Base-by-base conservation (phyloP, 2,113 vertebrate genomes). In the Canis aureus region DNA sequence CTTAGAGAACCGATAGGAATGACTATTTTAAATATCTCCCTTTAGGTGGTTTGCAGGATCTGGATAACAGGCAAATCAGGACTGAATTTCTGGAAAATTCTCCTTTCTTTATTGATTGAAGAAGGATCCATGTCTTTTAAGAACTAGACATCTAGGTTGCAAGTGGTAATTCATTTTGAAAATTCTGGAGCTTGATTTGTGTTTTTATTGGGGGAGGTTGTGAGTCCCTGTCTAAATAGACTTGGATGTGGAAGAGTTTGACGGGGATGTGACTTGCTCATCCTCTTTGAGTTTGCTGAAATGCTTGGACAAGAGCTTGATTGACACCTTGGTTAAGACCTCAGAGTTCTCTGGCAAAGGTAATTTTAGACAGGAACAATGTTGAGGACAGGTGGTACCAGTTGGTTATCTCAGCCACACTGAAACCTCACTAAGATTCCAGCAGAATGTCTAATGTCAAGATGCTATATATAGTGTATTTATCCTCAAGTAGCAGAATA, bases 41-140 rank as follows among this genome's bases (percentile, higher is more conserved):
- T 85, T 67, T 74, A 78, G 27, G 11, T 89, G n/a, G 10, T 89
- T 78, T 71, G 35, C 25, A 59, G 53, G 5, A 82, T 96, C 43
- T 93, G 27, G 23, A 43, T 35, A 76, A 19, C 73, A 76, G 35
- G 12, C 43, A 84, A 62, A 82, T 69, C 51, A 94, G 25, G 35
- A 57, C 38, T 91, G 60, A 89, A 60, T 92, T 97, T 90, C 64
- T 94, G 20, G 60, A 85, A 85, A 76, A 20, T 85, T 69, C 11
- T 25, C 66, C 76, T 17, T 51, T 59, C 55, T 57, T 80, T 91
- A 66, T 62, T 85, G 53, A 57, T 78, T 90, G 2, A 89, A 49
- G 43, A 43, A 94, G 51, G 20, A 11, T 84, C 27, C 57, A 10
- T 84, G n/a, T 67, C 64, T 64, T 49, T 84, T 89, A 92, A 35